These are phyloP conservation scores for Toxostoma redivivum DNA, from an alignment of 2,113 vertebrate species.

Conservation along the genomic window DNA sequence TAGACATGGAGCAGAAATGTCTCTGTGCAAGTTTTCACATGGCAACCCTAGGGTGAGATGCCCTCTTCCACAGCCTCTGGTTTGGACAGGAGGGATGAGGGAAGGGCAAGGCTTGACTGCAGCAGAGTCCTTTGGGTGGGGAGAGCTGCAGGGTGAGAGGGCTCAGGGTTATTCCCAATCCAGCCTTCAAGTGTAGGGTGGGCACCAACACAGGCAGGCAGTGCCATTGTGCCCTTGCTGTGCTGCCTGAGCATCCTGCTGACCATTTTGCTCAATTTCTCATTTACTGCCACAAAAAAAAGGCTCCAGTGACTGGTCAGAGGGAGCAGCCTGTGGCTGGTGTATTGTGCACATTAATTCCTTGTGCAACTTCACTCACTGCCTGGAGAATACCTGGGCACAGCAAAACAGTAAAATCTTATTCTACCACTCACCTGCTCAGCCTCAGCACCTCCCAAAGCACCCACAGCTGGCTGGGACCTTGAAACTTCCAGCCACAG, in stretches of 20 bases:
- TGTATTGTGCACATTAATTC: neutral
- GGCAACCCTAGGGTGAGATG: neutral
- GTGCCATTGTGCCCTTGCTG: neutral
- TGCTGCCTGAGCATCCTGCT: neutral
- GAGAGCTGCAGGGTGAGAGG: neutral
- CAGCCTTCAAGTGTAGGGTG: neutral
- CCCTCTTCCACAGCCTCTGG: neutral
- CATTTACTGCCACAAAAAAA: neutral
- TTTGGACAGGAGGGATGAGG: neutral
- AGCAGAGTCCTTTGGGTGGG: neutral
- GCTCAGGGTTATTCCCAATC: neutral
- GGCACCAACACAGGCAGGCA: neutral
- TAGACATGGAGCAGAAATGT: neutral
- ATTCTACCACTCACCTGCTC: neutral
- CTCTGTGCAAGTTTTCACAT: accelerated
- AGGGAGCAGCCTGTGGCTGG: neutral
- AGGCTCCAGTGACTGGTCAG: accelerated
- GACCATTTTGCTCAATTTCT: neutral
- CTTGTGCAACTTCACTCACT: accelerated
- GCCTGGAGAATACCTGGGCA: neutral
- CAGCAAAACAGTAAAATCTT: neutral
- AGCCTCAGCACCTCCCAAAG: accelerated
- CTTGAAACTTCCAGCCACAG: neutral
- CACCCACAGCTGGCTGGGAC: neutral
- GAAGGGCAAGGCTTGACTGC: neutral